phyloP scores from a whole-genome alignment of 2,888 invertebrate genomes.

The Nephrotoma appendiculata region DNA sequence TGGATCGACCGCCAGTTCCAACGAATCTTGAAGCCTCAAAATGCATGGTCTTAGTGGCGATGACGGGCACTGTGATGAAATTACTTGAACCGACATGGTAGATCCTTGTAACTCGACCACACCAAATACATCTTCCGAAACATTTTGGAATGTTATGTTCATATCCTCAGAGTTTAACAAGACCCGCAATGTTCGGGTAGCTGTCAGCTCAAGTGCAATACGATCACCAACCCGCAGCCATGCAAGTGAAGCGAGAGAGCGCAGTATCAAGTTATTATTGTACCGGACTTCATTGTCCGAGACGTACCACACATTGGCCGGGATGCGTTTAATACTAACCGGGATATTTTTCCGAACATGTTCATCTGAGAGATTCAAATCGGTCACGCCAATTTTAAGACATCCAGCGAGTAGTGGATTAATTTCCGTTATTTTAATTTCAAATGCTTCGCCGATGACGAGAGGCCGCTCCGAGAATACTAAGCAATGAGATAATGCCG shows the following conservation, averaged over 20 bases:
- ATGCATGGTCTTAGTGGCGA: slow-evolving; percentile 33
- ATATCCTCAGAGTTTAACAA: slow-evolving; percentile 72
- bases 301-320: slow-evolving; percentile 41
- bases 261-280: slow-evolving; percentile 47
- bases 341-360: slow-evolving; percentile 50
- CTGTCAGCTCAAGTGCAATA: slow-evolving; percentile 56
- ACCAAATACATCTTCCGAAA: slow-evolving; percentile 71
- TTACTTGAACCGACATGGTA: slow-evolving; percentile 61
- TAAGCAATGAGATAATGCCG: slow-evolving; percentile 28
- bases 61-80: slow-evolving; percentile 43
- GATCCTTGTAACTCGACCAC: slow-evolving; percentile 71
- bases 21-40: slow-evolving; percentile 41
- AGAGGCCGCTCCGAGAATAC: slow-evolving; percentile 31
- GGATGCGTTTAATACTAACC: slow-evolving; percentile 45
- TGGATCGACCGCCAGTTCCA: slow-evolving; percentile 43
- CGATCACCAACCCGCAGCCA: slow-evolving; percentile 70
- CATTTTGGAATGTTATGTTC: slow-evolving; percentile 56
- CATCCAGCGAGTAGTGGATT: slow-evolving; percentile 36
- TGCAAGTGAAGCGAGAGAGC: slow-evolving; percentile 52
- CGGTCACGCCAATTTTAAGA: slow-evolving; percentile 65
- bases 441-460: slow-evolving; percentile 29
- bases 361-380: slow-evolving; percentile 46
- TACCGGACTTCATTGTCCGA: slow-evolving; percentile 49
- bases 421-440: slow-evolving; percentile 28
- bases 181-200: slow-evolving; percentile 53